These are phyloP conservation scores for Cyprinodon diabolis DNA, from an alignment of 2,797 vertebrate genomes.

Conservation along the genomic window DNA sequence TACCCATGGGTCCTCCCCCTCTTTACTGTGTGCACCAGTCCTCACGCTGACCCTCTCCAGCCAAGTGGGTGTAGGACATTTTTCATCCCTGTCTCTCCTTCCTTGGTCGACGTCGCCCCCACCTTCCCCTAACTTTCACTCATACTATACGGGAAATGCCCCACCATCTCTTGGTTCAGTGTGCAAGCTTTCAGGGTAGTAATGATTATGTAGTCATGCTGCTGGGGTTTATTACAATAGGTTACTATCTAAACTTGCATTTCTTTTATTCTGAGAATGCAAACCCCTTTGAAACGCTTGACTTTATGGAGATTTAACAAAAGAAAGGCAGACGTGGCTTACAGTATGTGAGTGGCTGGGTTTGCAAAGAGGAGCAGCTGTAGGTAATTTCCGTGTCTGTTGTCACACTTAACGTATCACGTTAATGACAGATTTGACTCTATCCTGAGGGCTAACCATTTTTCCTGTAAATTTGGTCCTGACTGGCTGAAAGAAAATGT, in stretches of 20 bases:
- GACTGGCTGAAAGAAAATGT: conserved; percentile 50
- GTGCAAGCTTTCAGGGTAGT: conserved; percentile 69
- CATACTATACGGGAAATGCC: conserved; percentile 45
- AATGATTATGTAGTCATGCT: conserved; percentile 35
- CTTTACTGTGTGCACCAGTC: conserved; percentile 56
- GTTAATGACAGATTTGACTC: conserved; percentile 56
- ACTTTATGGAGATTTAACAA: conserved; percentile 9
- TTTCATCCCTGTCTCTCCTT: conserved; percentile 47
- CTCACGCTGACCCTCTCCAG: conserved; percentile 68
- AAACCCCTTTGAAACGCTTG: conserved; percentile 6
- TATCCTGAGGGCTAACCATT: conserved; percentile 42
- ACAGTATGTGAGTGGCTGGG: conserved; percentile 21
- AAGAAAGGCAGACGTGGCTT: conserved; percentile 1
- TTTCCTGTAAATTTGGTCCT: conserved; percentile 46
- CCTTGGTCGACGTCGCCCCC: conserved; percentile 62
- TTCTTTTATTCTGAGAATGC: conserved; percentile 1
- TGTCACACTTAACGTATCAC: conserved; percentile 40
- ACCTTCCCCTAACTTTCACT: conserved; percentile 67
- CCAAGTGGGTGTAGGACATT: conserved; percentile 62
- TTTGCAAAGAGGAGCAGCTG: conserved; percentile 32
- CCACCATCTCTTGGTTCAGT: conserved; percentile 78
- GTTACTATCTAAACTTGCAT: conserved; percentile 25
- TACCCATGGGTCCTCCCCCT: conserved; percentile 85
- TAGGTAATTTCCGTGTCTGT: conserved; percentile 46
- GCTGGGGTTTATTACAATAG: conserved; percentile 24